A percentile compares a stretch with the other conserved stretches of the same genome.
These are phyloP conservation scores for Lagopus leucura DNA, from an alignment of 2,113 vertebrate species.

Conservation along the genomic window DNA sequence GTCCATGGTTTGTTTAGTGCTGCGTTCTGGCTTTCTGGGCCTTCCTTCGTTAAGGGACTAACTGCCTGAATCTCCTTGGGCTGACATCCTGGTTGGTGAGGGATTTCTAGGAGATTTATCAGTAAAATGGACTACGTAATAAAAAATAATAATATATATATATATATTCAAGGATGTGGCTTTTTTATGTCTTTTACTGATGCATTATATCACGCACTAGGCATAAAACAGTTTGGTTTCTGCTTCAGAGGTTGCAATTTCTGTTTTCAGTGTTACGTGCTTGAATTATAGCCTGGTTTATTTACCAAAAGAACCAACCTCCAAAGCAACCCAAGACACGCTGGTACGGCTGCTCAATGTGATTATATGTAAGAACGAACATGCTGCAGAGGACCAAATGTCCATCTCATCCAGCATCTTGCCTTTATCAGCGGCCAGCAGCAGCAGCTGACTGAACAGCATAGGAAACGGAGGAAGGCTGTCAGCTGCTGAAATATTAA, in stretches of 20 bases:
- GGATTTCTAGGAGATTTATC: neutral
- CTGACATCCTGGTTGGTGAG: neutral
- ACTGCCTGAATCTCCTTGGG: neutral
- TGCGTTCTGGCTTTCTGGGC: constrained; percentile 18
- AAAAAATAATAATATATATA: neutral
- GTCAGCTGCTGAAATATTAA: constrained; percentile 46
- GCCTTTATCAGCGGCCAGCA: constrained; percentile 49
- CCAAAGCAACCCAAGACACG: neutral
- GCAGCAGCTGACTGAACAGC: constrained; percentile 44
- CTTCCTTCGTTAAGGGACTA: neutral
- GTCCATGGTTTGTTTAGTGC: neutral
- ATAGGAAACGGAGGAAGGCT: constrained; percentile 49
- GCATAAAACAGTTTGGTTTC: constrained; percentile 13
- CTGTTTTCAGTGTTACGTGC: neutral
- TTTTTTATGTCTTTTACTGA: neutral
- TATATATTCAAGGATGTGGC: neutral
- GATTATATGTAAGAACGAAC: constrained; percentile 28
- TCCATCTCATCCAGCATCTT: constrained; percentile 56
- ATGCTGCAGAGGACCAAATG: constrained; percentile 31
- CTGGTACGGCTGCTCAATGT: neutral
- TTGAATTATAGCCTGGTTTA: neutral
- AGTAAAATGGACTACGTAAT: neutral
- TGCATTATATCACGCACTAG: neutral
- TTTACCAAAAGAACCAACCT: constrained; percentile 15
- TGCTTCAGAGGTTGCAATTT: constrained; percentile 16